Percentiles rank a stretch among this genome's conserved stretches.
phyloP scores from a whole-genome alignment of 2,797 vertebrate species.

The Pseudopleuronectes americanus region DNA sequence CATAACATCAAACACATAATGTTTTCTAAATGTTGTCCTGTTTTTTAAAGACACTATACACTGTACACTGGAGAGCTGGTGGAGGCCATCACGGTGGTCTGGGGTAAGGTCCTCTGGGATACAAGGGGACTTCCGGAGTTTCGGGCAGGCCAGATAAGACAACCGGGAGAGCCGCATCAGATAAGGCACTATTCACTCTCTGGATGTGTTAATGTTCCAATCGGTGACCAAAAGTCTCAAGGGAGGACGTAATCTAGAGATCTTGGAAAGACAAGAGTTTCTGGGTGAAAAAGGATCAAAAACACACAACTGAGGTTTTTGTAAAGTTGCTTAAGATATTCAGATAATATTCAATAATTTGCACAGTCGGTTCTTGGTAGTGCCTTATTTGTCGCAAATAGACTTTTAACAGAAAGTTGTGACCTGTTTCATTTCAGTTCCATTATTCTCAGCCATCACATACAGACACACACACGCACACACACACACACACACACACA shows the following conservation, averaged over 20 bases:
- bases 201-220: conserved; percentile 46
- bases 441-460: not conserved
- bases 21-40: conserved; percentile 15
- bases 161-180: conserved; percentile 56
- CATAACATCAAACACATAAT: not conserved
- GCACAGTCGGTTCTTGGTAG: not conserved
- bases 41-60: conserved; percentile 12
- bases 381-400: not conserved
- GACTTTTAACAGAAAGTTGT: conserved; percentile 14
- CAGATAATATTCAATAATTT: too few relatives aligned
- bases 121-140: conserved; percentile 51
- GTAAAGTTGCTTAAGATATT: too few relatives aligned
- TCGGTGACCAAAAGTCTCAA: conserved; percentile 23
- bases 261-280: conserved; percentile 6
- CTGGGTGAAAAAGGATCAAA: not conserved
- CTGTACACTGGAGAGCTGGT: not conserved
- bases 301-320: too few relatives aligned
- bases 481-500: too few relatives aligned
- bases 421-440: not conserved
- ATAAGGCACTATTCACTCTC: conserved; percentile 36
- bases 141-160: conserved; percentile 54
- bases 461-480: too few relatives aligned
- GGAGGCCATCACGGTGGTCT: conserved; percentile 48
- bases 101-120: conserved; percentile 45
- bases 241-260: not conserved